These are phyloP conservation scores for Acanthis flammea DNA, from an alignment of 2,797 vertebrate genomes.

Conservation along the genomic window DNA sequence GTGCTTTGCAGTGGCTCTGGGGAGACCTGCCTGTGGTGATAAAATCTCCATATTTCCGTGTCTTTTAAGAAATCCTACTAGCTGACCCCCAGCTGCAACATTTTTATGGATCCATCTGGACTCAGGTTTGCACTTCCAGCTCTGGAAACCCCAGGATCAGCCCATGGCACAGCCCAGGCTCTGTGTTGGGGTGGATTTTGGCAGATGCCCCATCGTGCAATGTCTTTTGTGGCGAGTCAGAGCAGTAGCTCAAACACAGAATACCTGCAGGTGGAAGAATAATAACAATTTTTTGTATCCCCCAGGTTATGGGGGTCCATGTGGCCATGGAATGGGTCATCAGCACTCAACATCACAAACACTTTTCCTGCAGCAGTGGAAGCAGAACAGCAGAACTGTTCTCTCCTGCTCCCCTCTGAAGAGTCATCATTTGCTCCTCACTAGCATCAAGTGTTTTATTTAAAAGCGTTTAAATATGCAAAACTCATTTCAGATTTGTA, in stretches of 20 bases:
- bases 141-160: neutral
- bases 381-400: neutral
- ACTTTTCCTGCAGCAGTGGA: neutral
- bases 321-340: too few relatives aligned
- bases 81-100: neutral
- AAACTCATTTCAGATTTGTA: neutral
- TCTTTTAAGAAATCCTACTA: neutral
- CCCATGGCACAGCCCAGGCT: rapidly evolving
- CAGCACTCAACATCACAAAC: neutral
- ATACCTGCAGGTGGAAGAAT: rapidly evolving
- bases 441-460: neutral
- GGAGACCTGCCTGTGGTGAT: neutral
- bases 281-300: neutral
- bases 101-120: neutral
- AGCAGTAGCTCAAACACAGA: neutral
- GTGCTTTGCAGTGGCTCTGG: neutral
- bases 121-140: neutral
- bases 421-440: rapidly evolving
- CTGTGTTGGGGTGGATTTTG: neutral
- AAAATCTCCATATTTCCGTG: neutral
- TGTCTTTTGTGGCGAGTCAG: neutral
- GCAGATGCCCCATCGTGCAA: neutral
- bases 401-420: neutral
- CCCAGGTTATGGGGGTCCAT: neutral
- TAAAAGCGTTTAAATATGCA: neutral